These are phyloP conservation scores for Acinonyx jubatus DNA, from an alignment of 2,113 vertebrate genomes.

Conservation along the genomic window DNA sequence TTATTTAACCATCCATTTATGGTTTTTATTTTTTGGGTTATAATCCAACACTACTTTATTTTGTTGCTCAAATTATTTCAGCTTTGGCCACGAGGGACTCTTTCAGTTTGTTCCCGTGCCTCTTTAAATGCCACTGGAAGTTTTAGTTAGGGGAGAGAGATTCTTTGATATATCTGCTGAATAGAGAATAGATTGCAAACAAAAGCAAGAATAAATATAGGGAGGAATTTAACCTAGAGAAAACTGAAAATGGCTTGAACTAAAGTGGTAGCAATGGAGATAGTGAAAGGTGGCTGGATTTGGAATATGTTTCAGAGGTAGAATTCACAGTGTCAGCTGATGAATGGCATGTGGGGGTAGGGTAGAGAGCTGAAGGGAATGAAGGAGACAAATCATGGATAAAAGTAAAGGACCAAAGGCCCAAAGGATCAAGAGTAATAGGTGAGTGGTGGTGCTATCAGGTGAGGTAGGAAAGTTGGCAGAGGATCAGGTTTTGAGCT, in stretches of 20 bases:
- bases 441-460: background rate
- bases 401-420: background rate
- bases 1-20: background rate
- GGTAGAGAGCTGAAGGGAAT: background rate
- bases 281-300: background rate
- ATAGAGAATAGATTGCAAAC: background rate
- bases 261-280: background rate
- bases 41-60: background rate
- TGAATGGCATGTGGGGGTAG: background rate
- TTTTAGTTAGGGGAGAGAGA: background rate
- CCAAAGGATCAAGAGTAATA: background rate
- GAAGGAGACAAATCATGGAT: background rate
- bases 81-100: background rate
- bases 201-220: background rate
- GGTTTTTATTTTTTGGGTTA: conserved; percentile 15
- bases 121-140: background rate
- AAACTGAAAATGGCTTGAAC: background rate
- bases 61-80: background rate
- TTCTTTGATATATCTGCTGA: background rate
- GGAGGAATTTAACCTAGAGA: background rate
- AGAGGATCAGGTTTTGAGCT: background rate
- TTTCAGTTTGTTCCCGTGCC: background rate
- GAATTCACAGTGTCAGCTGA: background rate
- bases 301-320: background rate
- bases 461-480: background rate